These are phyloP conservation scores for Ridgeia piscesae DNA, from an alignment of 1,140 invertebrate species.

Conservation along the genomic window DNA sequence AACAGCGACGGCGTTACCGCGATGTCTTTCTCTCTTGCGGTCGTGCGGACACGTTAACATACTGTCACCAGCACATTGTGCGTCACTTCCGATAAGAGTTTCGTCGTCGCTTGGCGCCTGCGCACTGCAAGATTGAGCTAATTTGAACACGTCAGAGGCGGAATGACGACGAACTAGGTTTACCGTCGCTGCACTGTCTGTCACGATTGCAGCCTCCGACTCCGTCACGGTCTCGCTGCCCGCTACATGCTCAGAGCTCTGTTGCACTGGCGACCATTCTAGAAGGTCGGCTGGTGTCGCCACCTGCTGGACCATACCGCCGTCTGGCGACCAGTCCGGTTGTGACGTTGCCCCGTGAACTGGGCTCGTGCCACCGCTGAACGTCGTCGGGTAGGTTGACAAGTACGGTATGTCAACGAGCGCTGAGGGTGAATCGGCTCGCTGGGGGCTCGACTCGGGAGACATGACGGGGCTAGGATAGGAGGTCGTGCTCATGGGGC, in stretches of 20 bases:
- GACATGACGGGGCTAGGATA: slow-evolving; percentile 2
- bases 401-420: background rate
- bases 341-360: background rate
- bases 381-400: background rate
- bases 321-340: background rate
- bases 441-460: background rate
- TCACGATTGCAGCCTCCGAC: background rate
- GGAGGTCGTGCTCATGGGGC: slow-evolving; percentile 27
- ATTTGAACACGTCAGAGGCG: background rate
- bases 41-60: background rate
- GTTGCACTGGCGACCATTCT: background rate
- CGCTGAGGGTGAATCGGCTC: background rate
- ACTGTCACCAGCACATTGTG: background rate
- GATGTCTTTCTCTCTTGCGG: background rate
- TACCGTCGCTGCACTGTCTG: background rate
- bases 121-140: background rate
- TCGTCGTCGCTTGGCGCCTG: background rate
- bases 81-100: background rate
- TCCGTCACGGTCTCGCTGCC: background rate
- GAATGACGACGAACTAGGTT: background rate
- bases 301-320: background rate
- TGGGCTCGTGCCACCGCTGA: background rate
- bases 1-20: background rate
- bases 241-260: background rate
- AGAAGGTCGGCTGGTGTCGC: background rate